phyloP scores from a whole-genome alignment of 2,888 invertebrate species.

The Calameuta idolon region DNA sequence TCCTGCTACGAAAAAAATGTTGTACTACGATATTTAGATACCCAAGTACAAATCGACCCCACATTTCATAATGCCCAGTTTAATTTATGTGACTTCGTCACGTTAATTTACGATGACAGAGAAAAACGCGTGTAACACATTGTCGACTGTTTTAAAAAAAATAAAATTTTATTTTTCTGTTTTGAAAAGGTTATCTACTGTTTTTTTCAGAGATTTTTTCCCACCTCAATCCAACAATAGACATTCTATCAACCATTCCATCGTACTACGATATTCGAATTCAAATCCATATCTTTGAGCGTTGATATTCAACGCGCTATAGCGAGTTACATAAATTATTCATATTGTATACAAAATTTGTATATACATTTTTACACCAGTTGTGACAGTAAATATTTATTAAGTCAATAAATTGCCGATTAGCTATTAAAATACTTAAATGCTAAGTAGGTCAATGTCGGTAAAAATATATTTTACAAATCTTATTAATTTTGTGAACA shows the following conservation, averaged over 20 bases:
- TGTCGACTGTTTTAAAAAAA: background rate
- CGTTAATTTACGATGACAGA: background rate
- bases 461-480: background rate
- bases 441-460: background rate
- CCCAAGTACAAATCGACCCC: background rate
- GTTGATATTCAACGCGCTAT: background rate
- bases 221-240: background rate
- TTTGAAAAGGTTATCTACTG: too few relatives aligned
- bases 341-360: background rate
- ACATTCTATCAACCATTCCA: background rate
- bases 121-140: background rate
- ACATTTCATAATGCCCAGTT: background rate
- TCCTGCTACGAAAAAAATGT: background rate
- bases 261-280: background rate
- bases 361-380: background rate
- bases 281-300: background rate
- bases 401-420: background rate
- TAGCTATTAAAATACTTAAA: constrained; percentile 7
- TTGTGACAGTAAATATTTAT: background rate
- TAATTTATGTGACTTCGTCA: background rate
- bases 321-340: background rate
- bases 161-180: background rate
- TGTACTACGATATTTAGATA: background rate
- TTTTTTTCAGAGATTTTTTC: background rate
- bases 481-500: constrained; percentile 9